Conservation (phyloP, 2,797 vertebrate genomes). For the Enteromius mattozi region DNA sequence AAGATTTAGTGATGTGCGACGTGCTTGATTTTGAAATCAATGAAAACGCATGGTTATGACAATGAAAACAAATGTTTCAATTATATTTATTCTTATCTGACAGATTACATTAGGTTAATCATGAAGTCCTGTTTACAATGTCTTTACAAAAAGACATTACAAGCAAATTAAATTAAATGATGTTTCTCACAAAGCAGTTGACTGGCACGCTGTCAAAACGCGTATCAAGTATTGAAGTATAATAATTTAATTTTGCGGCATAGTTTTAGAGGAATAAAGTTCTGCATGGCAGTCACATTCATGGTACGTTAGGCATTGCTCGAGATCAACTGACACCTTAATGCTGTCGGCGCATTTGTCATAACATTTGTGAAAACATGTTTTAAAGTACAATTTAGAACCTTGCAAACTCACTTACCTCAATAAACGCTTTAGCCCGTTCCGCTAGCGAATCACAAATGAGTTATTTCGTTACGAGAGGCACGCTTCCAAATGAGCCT, state of each 20-base stretch:
- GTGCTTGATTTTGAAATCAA: not conserved
- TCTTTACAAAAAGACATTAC: not conserved
- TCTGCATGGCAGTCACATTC: not conserved
- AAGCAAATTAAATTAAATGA: not conserved
- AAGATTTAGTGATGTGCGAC: not conserved
- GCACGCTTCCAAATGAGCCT: conserved; percentile 42
- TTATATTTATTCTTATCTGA: conserved; percentile 4
- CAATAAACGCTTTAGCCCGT: conserved; percentile 19
- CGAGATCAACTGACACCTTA: not conserved
- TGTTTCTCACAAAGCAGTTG: not conserved
- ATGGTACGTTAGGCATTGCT: not conserved
- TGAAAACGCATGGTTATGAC: not conserved
- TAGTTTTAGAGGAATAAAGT: not conserved
- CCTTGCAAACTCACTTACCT: conserved; percentile 51
- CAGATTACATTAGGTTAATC: not conserved
- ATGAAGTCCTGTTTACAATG: not conserved
- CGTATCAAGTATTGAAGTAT: not conserved
- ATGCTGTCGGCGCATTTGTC: not conserved
- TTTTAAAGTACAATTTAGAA: not conserved
- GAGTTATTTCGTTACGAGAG: conserved; percentile 24
- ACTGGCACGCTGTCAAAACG: not conserved
- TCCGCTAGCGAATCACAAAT: conserved; percentile 29
- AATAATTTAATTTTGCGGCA: not conserved
- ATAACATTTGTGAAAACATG: not conserved
- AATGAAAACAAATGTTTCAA: not conserved